These are phyloP conservation scores for Campoplex capitator DNA, from an alignment of 2,888 invertebrate genomes.

Conservation along the genomic window DNA sequence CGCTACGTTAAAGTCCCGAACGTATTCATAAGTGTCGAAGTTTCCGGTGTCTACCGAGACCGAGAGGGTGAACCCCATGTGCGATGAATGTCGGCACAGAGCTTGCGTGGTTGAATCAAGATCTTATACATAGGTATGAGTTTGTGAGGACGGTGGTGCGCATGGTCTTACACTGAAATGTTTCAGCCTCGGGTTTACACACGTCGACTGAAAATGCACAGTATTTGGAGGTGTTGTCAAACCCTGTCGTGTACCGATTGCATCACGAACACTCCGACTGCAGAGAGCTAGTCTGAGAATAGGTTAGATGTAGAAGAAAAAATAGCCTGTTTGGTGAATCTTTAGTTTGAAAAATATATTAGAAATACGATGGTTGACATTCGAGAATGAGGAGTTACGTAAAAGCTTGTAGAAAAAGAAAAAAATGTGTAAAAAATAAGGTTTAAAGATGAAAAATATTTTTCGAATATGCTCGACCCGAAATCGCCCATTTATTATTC, in stretches of 20 bases:
- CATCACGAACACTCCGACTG: neutral
- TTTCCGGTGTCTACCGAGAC: slow-evolving; percentile 64
- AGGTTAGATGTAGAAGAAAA: neutral
- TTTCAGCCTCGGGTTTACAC: neutral
- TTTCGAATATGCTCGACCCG: neutral
- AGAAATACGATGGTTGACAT: no score
- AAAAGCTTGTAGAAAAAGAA: no score
- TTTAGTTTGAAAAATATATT: neutral
- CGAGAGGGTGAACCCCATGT: slow-evolving; percentile 40
- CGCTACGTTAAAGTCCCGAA: slow-evolving; percentile 56
- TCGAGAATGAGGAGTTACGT: no score
- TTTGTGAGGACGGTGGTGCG: slow-evolving; percentile 6
- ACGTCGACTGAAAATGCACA: neutral
- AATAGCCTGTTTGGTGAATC: neutral
- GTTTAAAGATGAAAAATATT: neutral
- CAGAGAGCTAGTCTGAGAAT: neutral
- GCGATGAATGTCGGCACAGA: slow-evolving; percentile 32
- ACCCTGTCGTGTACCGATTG: neutral
- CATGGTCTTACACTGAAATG: slow-evolving; percentile 12
- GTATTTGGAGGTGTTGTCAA: neutral
- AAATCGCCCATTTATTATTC: neutral
- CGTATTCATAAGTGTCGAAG: slow-evolving; percentile 69
- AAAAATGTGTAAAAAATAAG: neutral
- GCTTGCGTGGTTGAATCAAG: slow-evolving; percentile 49
- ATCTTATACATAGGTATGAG: slow-evolving; percentile 58